Percentiles rank a stretch among this genome's conserved stretches.
Evolutionary conservation across 2,113 vertebrate genomes (phyloP).

Genomic region (Pristiophorus japonicus): DNA sequence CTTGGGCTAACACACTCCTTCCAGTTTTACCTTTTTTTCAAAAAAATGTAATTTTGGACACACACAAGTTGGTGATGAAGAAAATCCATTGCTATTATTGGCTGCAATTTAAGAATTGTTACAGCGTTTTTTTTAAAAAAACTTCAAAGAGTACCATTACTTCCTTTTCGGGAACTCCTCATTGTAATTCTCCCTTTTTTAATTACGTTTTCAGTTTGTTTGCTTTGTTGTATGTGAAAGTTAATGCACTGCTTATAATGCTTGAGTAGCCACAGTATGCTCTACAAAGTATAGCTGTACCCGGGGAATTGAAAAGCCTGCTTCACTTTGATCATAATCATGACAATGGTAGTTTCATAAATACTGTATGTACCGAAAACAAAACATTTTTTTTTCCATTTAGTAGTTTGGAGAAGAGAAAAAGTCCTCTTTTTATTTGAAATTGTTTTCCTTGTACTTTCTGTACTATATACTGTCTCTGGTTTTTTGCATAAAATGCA

Average conservation of each 20-base stretch:
- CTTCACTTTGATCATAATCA: slow-evolving; percentile 59
- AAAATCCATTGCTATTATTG: slow-evolving; percentile 4
- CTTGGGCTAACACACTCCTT: neutral
- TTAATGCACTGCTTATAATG: slow-evolving; percentile 45
- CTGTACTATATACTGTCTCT: slow-evolving; percentile 87
- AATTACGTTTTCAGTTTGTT: slow-evolving; percentile 51
- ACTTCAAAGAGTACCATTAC: neutral
- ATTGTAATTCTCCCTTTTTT: slow-evolving; percentile 38
- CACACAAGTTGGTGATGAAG: neutral
- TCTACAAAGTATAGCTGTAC: slow-evolving; percentile 56
- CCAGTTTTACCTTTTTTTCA: neutral
- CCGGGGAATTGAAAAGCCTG: slow-evolving; percentile 53
- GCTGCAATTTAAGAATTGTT: slow-evolving; percentile 30
- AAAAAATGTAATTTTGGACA: neutral
- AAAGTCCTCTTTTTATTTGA: slow-evolving; percentile 51
- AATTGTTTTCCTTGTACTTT: slow-evolving; percentile 70
- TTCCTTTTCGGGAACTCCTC: neutral
- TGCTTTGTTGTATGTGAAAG: slow-evolving; percentile 53
- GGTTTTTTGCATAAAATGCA: slow-evolving; percentile 94
- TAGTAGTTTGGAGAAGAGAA: slow-evolving; percentile 65
- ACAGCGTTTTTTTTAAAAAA: neutral
- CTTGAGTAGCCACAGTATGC: slow-evolving; percentile 62
- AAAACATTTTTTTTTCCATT: slow-evolving; percentile 64
- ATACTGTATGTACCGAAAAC: slow-evolving; percentile 74
- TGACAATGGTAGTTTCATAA: slow-evolving; percentile 71